These are phyloP conservation scores for Callithrix jacchus DNA, from an alignment of 2,113 vertebrate species.

Conservation along the genomic window DNA sequence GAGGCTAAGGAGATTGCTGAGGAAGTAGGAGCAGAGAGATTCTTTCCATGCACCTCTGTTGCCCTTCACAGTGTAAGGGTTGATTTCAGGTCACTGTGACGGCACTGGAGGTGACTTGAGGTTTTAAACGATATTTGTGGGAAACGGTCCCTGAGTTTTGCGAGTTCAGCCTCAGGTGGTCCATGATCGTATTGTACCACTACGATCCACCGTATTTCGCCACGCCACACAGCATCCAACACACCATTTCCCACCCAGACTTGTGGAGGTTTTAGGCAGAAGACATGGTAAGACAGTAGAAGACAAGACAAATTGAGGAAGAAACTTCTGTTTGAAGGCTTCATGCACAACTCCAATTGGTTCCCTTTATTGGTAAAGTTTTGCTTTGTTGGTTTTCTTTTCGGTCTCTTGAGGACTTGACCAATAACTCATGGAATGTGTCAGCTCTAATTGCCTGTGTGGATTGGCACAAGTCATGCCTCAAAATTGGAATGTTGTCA, in stretches of 20 bases:
- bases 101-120: background rate
- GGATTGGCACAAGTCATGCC: slow-evolving; percentile 68
- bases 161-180: background rate
- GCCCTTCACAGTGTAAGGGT: accelerated
- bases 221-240: too few species aligned
- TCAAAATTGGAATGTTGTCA: slow-evolving; percentile 69
- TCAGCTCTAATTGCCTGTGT: slow-evolving; percentile 75
- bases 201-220: background rate
- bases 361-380: slow-evolving; percentile 53
- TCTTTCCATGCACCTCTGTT: background rate
- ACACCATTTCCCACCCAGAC: background rate
- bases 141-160: background rate
- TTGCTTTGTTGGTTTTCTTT: slow-evolving; percentile 58
- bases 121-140: background rate
- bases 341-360: background rate
- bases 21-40: background rate
- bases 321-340: background rate
- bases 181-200: background rate
- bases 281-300: background rate
- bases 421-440: slow-evolving; percentile 70
- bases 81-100: background rate
- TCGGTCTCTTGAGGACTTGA: slow-evolving; percentile 60
- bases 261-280: background rate
- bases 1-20: background rate
- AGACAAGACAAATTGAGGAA: background rate